Evolutionary conservation across 2,113 vertebrate genomes (phyloP).

Genomic region (Spizaetus ornatus): DNA sequence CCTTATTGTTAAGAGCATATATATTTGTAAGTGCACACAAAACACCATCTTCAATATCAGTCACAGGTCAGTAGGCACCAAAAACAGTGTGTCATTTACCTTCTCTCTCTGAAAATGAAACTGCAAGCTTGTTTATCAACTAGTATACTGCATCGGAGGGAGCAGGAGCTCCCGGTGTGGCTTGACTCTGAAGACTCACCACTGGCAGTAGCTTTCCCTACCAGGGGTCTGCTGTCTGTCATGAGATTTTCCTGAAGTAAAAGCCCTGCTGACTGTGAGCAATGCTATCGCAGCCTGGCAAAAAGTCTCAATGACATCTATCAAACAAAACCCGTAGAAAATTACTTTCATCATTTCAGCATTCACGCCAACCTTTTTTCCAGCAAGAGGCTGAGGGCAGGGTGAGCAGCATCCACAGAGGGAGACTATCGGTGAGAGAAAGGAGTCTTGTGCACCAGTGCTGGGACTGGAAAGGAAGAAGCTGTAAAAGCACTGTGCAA

Average conservation of each 20-base stretch:
- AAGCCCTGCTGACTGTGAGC: neutral
- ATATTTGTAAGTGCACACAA: neutral
- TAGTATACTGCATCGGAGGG: neutral
- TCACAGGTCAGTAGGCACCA: neutral
- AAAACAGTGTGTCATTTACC: neutral
- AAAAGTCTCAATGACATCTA: neutral
- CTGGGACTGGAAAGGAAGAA: neutral
- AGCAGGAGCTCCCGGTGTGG: neutral
- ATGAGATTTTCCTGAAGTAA: neutral
- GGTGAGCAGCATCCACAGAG: neutral
- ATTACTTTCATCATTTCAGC: neutral
- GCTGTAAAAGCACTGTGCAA: neutral
- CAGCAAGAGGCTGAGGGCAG: neutral
- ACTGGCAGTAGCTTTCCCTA: neutral
- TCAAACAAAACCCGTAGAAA: neutral
- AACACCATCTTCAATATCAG: neutral
- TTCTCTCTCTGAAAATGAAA: neutral
- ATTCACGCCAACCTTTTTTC: neutral
- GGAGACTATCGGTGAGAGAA: neutral
- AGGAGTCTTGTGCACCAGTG: neutral
- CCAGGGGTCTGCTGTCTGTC: neutral
- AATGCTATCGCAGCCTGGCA: neutral
- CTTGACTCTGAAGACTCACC: neutral
- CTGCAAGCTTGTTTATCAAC: neutral
- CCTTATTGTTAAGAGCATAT: neutral